Evolutionary conservation across 2,888 invertebrate genomes (phyloP), one percentile per base, ranked within the genome.

Genomic region (Dromius quadrimaculatus): DNA sequence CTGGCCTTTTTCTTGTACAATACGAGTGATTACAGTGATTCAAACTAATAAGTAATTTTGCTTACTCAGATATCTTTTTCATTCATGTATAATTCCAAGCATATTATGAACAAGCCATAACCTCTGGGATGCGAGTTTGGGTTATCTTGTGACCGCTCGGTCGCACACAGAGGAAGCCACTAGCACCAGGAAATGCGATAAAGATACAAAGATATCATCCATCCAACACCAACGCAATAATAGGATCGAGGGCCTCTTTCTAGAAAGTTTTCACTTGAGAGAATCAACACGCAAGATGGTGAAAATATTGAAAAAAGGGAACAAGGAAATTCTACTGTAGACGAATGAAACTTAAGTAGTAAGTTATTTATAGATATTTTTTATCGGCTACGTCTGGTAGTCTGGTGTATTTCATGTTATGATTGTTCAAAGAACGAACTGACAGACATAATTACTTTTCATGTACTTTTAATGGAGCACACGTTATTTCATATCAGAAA

Each of bases 121-220:
- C 13, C 22, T 6, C 23, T 20, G 9, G 23, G 22, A 22, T 20
- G 3, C 1, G 11, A 23, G n/a, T n/a, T 19, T 20, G 47, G 47
- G 47, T 22, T 54, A 54, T 54, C 50, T 28, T 6, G 11, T 54
- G 50, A 54, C 50, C 50, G 28, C 15, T 3, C 13, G 41, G 41
- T 41, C 41, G 41, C 13, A 8, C n/a, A 3, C n/a, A 54, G 50
- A 54, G 50, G 50, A 54, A 54, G 28, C 28, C 23, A n/a, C n/a
- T n/a, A n/a, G n/a, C 50, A 54, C 50, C 50, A 54, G 50, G 50
- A 54, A 54, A 32, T 54, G 50, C 23, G 50, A 54, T 54, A 54
- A 15, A 54, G 50, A 54, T 54, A 54, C 8, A 28, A 28, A 9
- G 50, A 54, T 54, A 28, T 28, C 50, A 23, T 23, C 4, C 28